These are phyloP conservation scores for Microctenopoma steveboyesi DNA, from an alignment of 2,797 vertebrate genomes.

Conservation along the genomic window DNA sequence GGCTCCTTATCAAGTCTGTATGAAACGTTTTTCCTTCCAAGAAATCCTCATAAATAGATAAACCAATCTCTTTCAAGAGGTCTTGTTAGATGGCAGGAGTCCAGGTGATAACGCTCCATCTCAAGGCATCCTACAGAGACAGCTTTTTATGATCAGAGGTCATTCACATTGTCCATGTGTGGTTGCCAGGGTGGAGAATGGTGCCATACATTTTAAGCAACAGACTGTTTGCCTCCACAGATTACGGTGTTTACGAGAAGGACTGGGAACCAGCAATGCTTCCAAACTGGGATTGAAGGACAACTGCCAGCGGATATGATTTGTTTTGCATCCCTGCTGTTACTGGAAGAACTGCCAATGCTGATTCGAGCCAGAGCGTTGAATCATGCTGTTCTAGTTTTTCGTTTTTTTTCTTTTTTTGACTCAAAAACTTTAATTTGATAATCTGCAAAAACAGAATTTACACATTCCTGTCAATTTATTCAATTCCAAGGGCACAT, in stretches of 20 bases:
- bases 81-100: conserved; percentile 43
- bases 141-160: conserved; percentile 53
- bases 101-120: conserved; percentile 50
- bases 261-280: conserved; percentile 41
- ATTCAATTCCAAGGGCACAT: conserved; percentile 32
- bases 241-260: conserved; percentile 39
- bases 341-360: conserved; percentile 31
- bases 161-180: conserved; percentile 40
- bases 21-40: conserved; percentile 48
- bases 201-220: conserved; percentile 52
- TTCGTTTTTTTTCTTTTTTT: not conserved
- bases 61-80: conserved; percentile 65
- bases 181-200: conserved; percentile 43
- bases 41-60: conserved; percentile 67
- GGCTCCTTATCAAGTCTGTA: conserved; percentile 50
- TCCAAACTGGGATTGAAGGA: conserved; percentile 62
- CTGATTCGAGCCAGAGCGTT: conserved; percentile 27
- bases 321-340: conserved; percentile 48
- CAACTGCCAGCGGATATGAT: conserved; percentile 50
- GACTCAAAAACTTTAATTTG: conserved; percentile 33
- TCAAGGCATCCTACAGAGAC: conserved; percentile 28
- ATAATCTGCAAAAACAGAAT: conserved; percentile 28
- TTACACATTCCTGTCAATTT: conserved; percentile 17
- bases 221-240: conserved; percentile 48
- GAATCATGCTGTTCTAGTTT: conserved; percentile 27